Evolutionary conservation across 2,888 invertebrate species (phyloP).

Genomic region (Ptycholaimellus sp.): DNA sequence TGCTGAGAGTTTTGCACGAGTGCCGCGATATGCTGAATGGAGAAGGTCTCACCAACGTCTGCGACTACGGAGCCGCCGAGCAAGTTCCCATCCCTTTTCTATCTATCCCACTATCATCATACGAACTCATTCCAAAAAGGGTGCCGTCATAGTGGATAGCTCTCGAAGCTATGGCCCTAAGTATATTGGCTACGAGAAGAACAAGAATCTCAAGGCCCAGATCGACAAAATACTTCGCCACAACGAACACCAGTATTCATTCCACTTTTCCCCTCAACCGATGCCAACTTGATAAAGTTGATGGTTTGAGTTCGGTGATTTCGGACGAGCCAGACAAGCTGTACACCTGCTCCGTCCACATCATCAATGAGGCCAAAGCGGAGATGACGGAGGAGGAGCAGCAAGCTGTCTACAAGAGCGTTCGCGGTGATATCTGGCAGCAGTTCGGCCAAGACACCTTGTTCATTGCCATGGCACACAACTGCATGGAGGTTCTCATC

Average conservation of each 20-base stretch:
- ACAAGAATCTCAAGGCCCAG: no score
- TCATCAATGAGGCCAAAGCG: slow-evolving; percentile 5
- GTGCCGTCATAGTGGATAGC: slow-evolving; percentile 5
- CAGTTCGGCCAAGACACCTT: slow-evolving; percentile 1
- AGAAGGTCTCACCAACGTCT: slow-evolving; percentile 1
- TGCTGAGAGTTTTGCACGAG: slow-evolving; percentile 6
- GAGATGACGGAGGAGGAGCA: slow-evolving; percentile 1
- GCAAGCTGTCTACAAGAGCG: not conserved
- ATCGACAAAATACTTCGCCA: no score
- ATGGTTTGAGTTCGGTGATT: no score
- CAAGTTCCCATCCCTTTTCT: no score
- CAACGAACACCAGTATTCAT: no score
- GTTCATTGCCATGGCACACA: slow-evolving; percentile 4
- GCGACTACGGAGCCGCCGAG: slow-evolving; percentile 6
- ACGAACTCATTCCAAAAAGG: no score
- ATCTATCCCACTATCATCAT: no score
- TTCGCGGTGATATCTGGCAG: slow-evolving; percentile 1
- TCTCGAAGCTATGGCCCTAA: slow-evolving; percentile 3
- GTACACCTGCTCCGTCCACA: slow-evolving; percentile 6
- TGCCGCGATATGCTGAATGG: slow-evolving; percentile 2
- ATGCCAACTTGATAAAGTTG: no score
- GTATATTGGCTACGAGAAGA: slow-evolving; percentile 1
- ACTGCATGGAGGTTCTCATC: slow-evolving; percentile 4
- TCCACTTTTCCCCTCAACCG: no score
- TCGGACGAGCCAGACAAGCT: slow-evolving; percentile 7